Conservation (phyloP, 2,113 vertebrate genomes). For the Tachuris rubrigastra region DNA sequence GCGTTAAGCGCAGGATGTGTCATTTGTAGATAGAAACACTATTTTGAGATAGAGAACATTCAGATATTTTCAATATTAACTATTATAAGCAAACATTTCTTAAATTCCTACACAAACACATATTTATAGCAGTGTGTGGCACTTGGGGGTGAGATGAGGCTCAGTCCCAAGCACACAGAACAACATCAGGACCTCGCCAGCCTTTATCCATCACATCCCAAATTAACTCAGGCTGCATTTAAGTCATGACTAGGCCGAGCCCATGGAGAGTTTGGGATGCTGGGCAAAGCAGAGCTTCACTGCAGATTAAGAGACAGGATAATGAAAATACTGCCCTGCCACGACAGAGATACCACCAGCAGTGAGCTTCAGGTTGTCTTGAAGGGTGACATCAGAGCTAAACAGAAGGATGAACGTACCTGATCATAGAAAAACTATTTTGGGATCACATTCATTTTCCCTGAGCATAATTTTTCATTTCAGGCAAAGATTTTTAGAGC, state of each 20-base stretch:
- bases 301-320: neutral
- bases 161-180: neutral
- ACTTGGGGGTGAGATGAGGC: neutral
- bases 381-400: neutral
- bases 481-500: neutral
- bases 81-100: slow-evolving; percentile 44
- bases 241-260: neutral
- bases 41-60: neutral
- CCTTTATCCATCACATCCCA: neutral
- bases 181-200: neutral
- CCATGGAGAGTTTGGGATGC: neutral
- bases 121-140: slow-evolving; percentile 8
- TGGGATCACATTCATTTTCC: neutral
- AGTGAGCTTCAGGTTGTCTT: neutral
- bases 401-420: neutral
- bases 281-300: neutral
- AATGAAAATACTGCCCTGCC: neutral
- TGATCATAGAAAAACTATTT: neutral
- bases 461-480: neutral
- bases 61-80: slow-evolving; percentile 51
- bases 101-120: slow-evolving; percentile 22
- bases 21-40: slow-evolving; percentile 4
- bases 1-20: neutral
- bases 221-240: neutral
- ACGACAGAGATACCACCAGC: neutral